Evolutionary conservation across 2,888 invertebrate species (phyloP).

Genomic region (Micoletzkya japonica): DNA sequence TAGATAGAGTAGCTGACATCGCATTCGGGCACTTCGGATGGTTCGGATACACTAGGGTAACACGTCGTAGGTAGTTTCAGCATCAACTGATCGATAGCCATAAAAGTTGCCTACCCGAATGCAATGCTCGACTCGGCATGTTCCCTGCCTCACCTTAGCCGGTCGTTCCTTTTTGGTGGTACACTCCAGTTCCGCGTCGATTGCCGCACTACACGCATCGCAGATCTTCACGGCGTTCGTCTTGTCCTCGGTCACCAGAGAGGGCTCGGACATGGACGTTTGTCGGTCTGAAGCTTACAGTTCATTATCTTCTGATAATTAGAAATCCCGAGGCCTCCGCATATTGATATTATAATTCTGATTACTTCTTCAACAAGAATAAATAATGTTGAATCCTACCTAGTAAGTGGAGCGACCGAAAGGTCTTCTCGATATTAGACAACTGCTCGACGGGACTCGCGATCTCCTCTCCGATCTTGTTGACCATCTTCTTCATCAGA

Average conservation of each 20-base stretch:
- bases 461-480: conserved; percentile 12
- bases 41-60: no score
- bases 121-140: no score
- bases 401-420: conserved; percentile 1
- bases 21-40: no score
- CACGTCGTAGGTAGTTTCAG: no score
- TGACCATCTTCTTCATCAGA: conserved; percentile 23
- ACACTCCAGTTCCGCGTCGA: conserved; percentile 7
- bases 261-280: conserved; percentile 6
- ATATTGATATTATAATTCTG: no score
- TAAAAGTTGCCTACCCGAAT: no score
- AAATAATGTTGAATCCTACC: conserved; percentile 4
- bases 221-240: neutral
- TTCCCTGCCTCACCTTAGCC: no score
- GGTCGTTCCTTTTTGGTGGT: no score
- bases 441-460: conserved; percentile 12
- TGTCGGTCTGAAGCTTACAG: conserved; percentile 18
- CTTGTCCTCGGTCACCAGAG: conserved; percentile 16
- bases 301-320: no score
- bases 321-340: no score
- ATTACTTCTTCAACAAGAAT: neutral
- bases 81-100: no score
- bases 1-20: no score
- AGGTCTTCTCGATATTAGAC: conserved; percentile 10
- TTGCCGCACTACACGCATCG: conserved; percentile 19